Evolutionary conservation across 2,888 invertebrate species (phyloP).

Genomic region (Drosophila nr. perissopoda): DNA sequence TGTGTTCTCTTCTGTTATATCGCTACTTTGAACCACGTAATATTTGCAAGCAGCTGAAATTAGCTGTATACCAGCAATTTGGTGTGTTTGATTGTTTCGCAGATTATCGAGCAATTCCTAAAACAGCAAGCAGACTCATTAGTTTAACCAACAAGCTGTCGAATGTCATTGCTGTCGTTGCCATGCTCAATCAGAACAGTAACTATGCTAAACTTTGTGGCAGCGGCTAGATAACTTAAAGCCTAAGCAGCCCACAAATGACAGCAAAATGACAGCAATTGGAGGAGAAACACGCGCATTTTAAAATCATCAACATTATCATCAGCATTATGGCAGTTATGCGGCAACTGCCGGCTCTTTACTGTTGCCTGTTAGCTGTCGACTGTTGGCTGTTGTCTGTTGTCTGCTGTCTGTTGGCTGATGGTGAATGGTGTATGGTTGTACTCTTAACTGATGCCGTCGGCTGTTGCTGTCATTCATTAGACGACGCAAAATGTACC

Average conservation of each 20-base stretch:
- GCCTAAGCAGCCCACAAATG: conserved; percentile 67
- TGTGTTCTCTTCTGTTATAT: neutral
- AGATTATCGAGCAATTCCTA: conserved; percentile 51
- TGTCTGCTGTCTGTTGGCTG: conserved; percentile 9
- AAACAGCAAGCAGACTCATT: conserved; percentile 40
- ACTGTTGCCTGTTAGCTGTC: conserved; percentile 13
- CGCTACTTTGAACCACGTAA: conserved; percentile 1
- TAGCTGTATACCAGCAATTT: conserved; percentile 17
- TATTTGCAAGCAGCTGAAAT: conserved; percentile 15
- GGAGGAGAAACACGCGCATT: conserved; percentile 75
- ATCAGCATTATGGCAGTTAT: conserved; percentile 81
- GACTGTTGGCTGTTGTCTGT: neutral
- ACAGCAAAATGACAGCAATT: conserved; percentile 76
- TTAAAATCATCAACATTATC: conserved; percentile 80
- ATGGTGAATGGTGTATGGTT: conserved; percentile 9
- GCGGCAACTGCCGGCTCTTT: conserved; percentile 51
- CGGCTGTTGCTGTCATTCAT: conserved; percentile 76
- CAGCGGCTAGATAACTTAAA: conserved; percentile 47
- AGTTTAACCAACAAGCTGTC: conserved; percentile 46
- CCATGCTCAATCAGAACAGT: conserved; percentile 5
- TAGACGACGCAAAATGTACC: conserved; percentile 65
- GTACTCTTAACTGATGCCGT: conserved; percentile 45
- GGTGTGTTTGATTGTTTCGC: conserved; percentile 42
- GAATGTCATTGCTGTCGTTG: conserved; percentile 4
- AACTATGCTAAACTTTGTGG: conserved; percentile 32